phyloP scores from a whole-genome alignment of 2,113 vertebrate genomes.

The Pluvianellus socialis region DNA sequence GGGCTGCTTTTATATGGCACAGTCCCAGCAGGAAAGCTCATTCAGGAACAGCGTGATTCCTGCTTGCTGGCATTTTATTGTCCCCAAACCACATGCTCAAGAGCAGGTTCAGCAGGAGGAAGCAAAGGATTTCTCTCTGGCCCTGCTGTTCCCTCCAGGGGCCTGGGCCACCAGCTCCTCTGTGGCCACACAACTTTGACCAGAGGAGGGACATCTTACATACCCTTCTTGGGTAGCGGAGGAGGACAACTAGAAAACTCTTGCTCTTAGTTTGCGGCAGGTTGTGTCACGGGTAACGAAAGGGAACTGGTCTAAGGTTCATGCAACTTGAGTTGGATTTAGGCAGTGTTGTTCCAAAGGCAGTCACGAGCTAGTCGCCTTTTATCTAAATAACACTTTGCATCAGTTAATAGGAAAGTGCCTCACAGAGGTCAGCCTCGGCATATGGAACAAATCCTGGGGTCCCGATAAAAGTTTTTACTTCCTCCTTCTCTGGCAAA shows the following conservation, averaged over 20 bases:
- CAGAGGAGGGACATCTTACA: background rate
- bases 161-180: background rate
- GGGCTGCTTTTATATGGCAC: background rate
- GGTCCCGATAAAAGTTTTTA: background rate
- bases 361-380: background rate
- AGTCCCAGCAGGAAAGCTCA: background rate
- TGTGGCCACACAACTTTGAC: rapidly evolving
- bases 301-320: background rate
- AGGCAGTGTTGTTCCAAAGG: background rate
- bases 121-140: conserved; percentile 12
- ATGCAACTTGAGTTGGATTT: background rate
- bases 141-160: background rate
- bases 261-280: background rate
- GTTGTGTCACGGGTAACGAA: background rate
- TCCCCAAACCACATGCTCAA: background rate
- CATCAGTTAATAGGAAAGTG: background rate
- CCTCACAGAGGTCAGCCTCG: conserved; percentile 34
- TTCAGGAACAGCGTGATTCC: conserved; percentile 5
- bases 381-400: background rate
- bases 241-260: background rate
- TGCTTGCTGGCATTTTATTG: background rate
- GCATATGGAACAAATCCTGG: background rate
- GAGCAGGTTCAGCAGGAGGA: conserved; percentile 4
- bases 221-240: background rate
- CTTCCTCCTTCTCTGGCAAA: conserved; percentile 27